Evolutionary conservation across 2,888 invertebrate genomes (phyloP), one percentile per base, ranked within the genome.

Genomic region (Plagodis dolabraria): DNA sequence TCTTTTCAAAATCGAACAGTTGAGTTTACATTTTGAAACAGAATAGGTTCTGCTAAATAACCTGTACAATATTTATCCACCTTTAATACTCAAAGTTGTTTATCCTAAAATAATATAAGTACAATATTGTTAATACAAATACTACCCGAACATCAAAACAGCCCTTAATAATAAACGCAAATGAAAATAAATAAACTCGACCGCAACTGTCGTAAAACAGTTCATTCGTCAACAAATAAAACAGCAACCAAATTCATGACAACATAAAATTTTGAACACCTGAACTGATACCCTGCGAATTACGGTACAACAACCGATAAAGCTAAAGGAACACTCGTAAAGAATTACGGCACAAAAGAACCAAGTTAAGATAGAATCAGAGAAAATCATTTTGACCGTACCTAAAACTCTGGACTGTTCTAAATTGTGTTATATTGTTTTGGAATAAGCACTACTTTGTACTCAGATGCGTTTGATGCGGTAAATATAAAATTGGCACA

Each of bases 211-310:
- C 42, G 49, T 56, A 60, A 60, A 61, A 57, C 42, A 61, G 46
- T 57, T 43, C 56, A 57, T 57, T 42, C 36, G 46, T 50, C 53
- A 53, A 50, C 56, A 49, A 57, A 61, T 57, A 57, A 61, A 61
- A 47, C 36, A 49, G 49, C 40, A 36, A 48, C 46, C 42, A 50
- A 56, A 50, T 57, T 61, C 49, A 56, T 49, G 42, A 10, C 43
- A 36, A 35, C 53, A 50, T 61, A 57, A 61, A 53, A 49, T 56
- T 40, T 49, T 52, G 49, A 49, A 57, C 49, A 57, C 47, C 49
- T 49, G 45, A 36, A 57, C 45, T 43, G 42, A 45, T 52, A 47
- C 43, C 43, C 43, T 48, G 7, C 43, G 54, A 54, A 54, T 48
- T 12, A 43, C 47, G 38, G 22, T 47, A 53, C 57, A 62, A 62